Percentiles rank a stretch among this genome's conserved stretches.
Conservation (phyloP, 2,888 invertebrate species). For the Tetanocera ferruginea region DNA sequence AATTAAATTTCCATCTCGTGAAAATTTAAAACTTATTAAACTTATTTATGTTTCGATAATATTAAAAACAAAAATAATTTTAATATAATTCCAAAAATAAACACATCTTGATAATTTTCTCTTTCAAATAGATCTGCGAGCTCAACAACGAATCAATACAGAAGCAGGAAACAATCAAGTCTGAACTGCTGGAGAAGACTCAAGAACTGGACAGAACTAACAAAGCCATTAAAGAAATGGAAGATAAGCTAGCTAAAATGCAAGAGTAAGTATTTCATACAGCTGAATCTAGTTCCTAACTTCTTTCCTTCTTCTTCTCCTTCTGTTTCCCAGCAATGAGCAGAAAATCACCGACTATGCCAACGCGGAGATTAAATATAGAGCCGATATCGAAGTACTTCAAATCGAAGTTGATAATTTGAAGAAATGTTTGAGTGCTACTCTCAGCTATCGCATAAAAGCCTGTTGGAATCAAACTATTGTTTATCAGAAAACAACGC, state of each 20-base stretch:
- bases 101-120: background rate
- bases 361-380: conserved; percentile 46
- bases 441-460: conserved; percentile 58
- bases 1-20: no score
- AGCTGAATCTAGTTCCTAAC: background rate
- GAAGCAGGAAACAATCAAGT: conserved; percentile 46
- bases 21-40: no score
- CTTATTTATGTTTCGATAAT: no score
- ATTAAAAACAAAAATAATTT: no score
- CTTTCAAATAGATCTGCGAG: conserved; percentile 45
- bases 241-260: conserved; percentile 44
- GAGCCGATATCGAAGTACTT: conserved; percentile 53
- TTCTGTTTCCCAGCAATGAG: conserved; percentile 48
- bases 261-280: conserved; percentile 46
- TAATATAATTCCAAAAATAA: no score
- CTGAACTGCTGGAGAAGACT: conserved; percentile 45
- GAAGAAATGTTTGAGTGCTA: conserved; percentile 56
- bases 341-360: conserved; percentile 45
- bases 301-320: background rate
- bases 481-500: conserved; percentile 55
- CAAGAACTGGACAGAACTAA: conserved; percentile 40
- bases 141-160: conserved; percentile 44
- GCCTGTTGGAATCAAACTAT: conserved; percentile 54
- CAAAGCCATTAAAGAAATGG: conserved; percentile 44
- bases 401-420: conserved; percentile 47